phyloP scores from a whole-genome alignment of 2,113 vertebrate species.

The Planiliza haematocheilus region DNA sequence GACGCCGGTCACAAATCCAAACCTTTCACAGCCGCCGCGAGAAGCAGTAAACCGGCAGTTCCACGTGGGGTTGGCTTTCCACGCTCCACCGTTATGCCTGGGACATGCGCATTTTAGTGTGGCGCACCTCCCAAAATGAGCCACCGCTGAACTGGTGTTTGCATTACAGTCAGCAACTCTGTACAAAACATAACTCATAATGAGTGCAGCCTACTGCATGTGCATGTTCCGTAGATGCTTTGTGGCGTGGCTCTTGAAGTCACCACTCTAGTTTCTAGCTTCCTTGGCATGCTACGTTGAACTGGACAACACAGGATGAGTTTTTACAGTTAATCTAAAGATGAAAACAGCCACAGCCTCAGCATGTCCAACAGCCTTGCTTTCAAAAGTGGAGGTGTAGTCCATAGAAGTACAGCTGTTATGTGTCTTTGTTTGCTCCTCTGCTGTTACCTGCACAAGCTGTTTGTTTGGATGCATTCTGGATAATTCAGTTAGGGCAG shows the following conservation, averaged over 20 bases:
- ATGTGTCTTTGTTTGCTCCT: no score
- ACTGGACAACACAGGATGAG: no score
- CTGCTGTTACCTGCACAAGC: no score
- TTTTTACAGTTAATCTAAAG: no score
- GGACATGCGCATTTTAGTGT: slow-evolving; percentile 75
- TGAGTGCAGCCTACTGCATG: background rate
- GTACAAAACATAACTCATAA: slow-evolving; percentile 25
- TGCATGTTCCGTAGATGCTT: background rate
- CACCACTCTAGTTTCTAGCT: background rate
- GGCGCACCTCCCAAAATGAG: slow-evolving; percentile 28
- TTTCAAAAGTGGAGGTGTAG: no score
- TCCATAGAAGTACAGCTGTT: no score
- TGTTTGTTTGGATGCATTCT: no score
- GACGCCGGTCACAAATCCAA: slow-evolving; percentile 68
- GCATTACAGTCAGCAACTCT: slow-evolving; percentile 55
- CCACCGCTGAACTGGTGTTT: slow-evolving; percentile 50
- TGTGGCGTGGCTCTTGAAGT: background rate
- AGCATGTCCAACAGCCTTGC: no score
- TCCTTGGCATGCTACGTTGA: no score
- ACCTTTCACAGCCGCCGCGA: slow-evolving; percentile 43
- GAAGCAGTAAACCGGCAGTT: slow-evolving; percentile 72
- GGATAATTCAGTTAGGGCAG: no score
- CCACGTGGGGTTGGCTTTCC: slow-evolving; percentile 66
- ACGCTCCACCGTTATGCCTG: slow-evolving; percentile 57
- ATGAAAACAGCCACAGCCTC: no score